Base-by-base conservation (phyloP, 1,140 invertebrate genomes). In the Drosophila murphyi region DNA sequence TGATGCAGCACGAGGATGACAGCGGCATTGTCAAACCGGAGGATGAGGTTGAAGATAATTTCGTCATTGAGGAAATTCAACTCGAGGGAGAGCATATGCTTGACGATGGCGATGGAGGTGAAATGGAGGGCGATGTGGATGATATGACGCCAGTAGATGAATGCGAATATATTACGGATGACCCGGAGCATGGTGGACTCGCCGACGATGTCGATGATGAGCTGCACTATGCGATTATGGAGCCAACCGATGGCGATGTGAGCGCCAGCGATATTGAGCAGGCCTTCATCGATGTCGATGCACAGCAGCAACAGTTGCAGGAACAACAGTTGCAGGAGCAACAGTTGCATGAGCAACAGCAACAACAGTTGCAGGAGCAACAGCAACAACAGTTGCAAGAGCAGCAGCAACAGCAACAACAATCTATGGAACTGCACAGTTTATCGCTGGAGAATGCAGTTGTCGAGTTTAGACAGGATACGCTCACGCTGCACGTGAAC, bases 31-130 rank as follows among this genome's bases (percentile, higher is more conserved):
- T 86, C 7, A 82, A 78, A 5, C 63, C 67, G 5, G 76, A 78
- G 43, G 74, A 92, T 5, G 82, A 90, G 0, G 88, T 91, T 7
- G 80, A 91, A 10, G 91, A 90, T 2, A 83, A 78, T 31, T 91
- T 92, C 12, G 92, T 92, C 43, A 92, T 91, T 10, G 91, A 92
- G 47, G 91, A 91, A 34, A 92, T 92, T 3, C 91, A 92, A 52
- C 72, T 90, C 32, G 92, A 92, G 45, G 91, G 83, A 0, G 91
- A 90, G 5, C 91, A 92, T 5, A 70, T 91, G 67, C 77, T 92
- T 5, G 90, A 91, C 20, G 90, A 92, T 37, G 86, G 74, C 8
- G 86, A 80, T 2, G 20, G 20, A 20, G 63, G 47, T 2, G 81
- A 79, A 20, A 32, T 45, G 28, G 68, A 62, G 20, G 72, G 39